These are phyloP conservation scores for Porites cylindrica DNA, from an alignment of 92 coral and sea anemone species.

Conservation along the genomic window DNA sequence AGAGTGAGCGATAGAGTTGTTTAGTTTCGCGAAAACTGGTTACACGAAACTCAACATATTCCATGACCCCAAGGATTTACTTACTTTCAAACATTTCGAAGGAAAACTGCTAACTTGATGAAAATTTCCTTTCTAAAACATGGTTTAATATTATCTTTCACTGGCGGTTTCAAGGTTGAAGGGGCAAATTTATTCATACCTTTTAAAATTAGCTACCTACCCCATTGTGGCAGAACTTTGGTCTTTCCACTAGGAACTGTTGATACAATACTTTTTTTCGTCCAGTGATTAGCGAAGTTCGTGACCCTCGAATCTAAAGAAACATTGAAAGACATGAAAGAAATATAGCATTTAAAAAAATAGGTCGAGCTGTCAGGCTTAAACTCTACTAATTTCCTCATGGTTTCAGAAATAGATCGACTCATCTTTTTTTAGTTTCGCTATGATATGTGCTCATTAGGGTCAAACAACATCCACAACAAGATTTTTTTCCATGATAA, in stretches of 20 bases:
- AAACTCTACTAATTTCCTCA: not conserved
- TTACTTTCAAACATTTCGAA: too few species aligned
- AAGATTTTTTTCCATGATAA: not conserved
- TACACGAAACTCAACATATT: too few species aligned
- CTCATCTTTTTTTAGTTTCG: not conserved
- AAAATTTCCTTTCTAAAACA: not conserved
- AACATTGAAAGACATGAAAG: too few species aligned
- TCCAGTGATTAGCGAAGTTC: not conserved
- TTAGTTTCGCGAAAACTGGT: too few species aligned
- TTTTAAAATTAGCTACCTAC: not conserved
- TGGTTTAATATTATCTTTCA: not conserved
- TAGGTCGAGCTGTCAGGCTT: not conserved
- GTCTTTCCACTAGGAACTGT: not conserved
- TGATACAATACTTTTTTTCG: not conserved
- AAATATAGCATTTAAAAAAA: too few species aligned
- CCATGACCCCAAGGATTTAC: too few species aligned
- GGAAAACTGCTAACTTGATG: not conserved
- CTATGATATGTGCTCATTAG: not conserved
- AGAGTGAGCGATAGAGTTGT: too few species aligned
- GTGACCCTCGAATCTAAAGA: constrained; percentile 1
- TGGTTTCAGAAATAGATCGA: not conserved
- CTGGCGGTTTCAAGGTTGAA: constrained; percentile 1
- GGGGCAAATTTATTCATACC: not conserved
- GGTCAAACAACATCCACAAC: not conserved
- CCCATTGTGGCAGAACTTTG: constrained; percentile 22